These are phyloP conservation scores for Temnothorax unifasciatus DNA, from an alignment of 2,888 invertebrate species.

Conservation along the genomic window DNA sequence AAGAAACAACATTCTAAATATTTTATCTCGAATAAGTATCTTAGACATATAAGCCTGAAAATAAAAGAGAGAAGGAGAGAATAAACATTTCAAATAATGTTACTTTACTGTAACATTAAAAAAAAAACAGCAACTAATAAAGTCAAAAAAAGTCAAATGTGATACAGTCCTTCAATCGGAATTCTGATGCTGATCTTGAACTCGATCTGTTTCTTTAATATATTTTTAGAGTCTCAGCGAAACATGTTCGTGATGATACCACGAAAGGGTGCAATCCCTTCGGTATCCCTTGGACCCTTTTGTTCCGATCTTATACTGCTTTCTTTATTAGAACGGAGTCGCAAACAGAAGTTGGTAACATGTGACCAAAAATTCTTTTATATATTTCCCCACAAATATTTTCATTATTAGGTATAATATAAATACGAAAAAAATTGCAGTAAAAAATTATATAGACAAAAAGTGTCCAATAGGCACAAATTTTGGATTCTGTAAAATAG, in stretches of 20 bases:
- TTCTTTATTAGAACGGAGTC: constrained; percentile 2
- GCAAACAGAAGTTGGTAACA: constrained; percentile 1
- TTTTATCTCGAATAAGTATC: neutral
- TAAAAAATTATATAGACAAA: neutral
- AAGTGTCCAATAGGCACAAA: neutral
- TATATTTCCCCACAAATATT: neutral
- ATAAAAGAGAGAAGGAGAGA: neutral
- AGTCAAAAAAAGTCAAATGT: neutral
- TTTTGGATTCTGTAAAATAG: neutral
- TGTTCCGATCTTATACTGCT: neutral
- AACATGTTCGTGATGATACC: neutral
- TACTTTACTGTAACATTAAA: neutral
- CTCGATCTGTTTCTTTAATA: neutral
- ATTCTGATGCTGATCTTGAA: neutral
- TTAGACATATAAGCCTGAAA: neutral
- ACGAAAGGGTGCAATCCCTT: neutral
- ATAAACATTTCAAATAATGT: neutral
- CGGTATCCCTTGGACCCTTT: neutral
- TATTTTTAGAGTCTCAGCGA: neutral
- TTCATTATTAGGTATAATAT: neutral
- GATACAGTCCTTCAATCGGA: neutral
- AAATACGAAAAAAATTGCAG: neutral
- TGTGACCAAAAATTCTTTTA: neutral
- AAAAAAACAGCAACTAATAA: neutral
- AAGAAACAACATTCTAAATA: neutral